phyloP scores from a whole-genome alignment of 2,113 vertebrate genomes.

The Sorex fumeus region DNA sequence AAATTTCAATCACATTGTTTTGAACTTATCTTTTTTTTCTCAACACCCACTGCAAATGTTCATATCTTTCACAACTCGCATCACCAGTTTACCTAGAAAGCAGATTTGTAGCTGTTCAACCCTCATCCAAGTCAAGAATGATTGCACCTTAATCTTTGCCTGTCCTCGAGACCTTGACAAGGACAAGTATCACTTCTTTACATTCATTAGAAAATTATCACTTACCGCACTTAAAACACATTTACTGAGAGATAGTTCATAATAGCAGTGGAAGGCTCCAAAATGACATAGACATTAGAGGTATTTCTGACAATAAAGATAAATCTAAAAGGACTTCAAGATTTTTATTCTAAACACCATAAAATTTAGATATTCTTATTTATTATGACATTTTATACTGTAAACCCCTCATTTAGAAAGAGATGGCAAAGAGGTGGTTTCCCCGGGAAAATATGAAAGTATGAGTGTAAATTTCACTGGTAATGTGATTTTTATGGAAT shows the following conservation, averaged over 20 bases:
- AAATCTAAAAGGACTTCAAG: neutral
- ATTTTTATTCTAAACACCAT: constrained; percentile 31
- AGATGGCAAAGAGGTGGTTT: neutral
- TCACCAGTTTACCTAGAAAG: constrained; percentile 24
- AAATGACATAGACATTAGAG: too few relatives aligned
- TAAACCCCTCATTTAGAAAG: constrained; percentile 21
- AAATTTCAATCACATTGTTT: constrained; percentile 26
- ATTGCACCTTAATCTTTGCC: constrained; percentile 1
- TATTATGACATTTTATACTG: neutral
- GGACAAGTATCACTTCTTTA: neutral
- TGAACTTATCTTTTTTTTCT: constrained; percentile 13
- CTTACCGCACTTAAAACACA: constrained; percentile 16
- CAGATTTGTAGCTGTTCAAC: neutral
- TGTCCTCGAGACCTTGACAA: constrained; percentile 8
- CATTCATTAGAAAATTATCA: constrained; percentile 15
- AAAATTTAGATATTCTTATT: constrained; percentile 1
- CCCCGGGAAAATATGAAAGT: constrained; percentile 29
- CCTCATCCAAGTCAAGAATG: constrained; percentile 23
- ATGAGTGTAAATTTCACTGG: neutral
- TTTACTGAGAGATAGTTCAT: neutral
- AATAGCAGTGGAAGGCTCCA: too few relatives aligned
- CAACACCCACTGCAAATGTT: constrained; percentile 25
- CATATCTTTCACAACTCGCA: constrained; percentile 33
- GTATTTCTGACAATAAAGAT: neutral
- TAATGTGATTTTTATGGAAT: constrained; percentile 29